These are phyloP conservation scores for Cryptomyrus ogoouensis DNA, from an alignment of 2,113 vertebrate species.

Conservation along the genomic window DNA sequence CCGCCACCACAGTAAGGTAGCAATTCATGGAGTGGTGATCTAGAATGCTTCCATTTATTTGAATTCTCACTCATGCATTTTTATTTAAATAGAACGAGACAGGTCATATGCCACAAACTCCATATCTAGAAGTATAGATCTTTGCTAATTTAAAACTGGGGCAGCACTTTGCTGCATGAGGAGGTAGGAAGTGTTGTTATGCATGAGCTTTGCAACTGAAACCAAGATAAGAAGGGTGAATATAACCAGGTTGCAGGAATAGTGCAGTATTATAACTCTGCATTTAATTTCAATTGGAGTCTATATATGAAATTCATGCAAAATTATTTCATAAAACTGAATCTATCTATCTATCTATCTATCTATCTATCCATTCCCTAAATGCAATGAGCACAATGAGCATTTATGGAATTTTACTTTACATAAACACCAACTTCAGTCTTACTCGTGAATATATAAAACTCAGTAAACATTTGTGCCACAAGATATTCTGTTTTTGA, in stretches of 20 bases:
- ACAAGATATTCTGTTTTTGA: background rate
- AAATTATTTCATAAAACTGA: background rate
- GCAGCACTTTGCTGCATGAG: background rate
- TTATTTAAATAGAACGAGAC: background rate
- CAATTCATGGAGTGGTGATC: background rate
- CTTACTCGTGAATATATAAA: background rate
- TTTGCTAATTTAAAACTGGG: background rate
- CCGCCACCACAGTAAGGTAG: background rate
- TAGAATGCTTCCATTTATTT: background rate
- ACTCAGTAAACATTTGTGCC: background rate
- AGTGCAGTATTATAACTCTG: background rate
- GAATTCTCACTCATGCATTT: background rate
- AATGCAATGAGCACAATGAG: background rate
- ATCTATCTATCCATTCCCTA: too few species aligned
- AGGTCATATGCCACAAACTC: background rate
- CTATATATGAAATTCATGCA: background rate
- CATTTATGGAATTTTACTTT: background rate
- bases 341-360: too few species aligned
- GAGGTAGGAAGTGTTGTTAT: background rate
- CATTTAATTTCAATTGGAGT: background rate
- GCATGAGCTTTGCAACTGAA: background rate
- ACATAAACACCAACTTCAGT: background rate
- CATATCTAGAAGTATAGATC: background rate
- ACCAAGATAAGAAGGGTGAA: background rate
- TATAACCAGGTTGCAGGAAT: background rate